Evolutionary conservation across 2,113 vertebrate species (phyloP).

Genomic region (Periophthalmus modestus): DNA sequence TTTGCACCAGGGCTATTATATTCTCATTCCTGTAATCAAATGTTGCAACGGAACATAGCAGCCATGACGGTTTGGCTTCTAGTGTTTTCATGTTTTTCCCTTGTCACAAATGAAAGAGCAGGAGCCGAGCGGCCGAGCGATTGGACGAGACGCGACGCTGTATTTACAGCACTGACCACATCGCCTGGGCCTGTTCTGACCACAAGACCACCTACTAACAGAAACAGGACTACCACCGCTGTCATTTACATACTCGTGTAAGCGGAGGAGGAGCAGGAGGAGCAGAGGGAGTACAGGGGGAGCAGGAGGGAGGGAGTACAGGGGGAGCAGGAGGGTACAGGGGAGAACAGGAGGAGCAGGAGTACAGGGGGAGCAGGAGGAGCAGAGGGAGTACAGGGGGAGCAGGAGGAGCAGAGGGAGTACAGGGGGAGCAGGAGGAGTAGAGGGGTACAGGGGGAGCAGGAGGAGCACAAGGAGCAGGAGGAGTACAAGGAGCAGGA

Average conservation of each 20-base stretch:
- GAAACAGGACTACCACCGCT: constrained; percentile 2
- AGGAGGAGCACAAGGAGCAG: no score
- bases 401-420: no score
- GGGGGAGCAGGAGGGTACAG: no score
- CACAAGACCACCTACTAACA: constrained; percentile 73
- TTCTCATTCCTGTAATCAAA: constrained; percentile 75
- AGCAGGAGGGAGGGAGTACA: no score
- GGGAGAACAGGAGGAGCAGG: no score
- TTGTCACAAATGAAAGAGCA: constrained; percentile 69
- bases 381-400: no score
- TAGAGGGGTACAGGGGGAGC: no score
- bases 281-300: no score
- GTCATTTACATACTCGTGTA: not conserved
- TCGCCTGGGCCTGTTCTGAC: constrained; percentile 60
- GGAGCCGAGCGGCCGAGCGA: constrained; percentile 56
- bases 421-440: no score
- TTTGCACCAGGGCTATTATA: constrained; percentile 74
- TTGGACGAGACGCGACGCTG: constrained; percentile 48
- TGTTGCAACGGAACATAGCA: constrained; percentile 63
- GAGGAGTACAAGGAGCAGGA: no score
- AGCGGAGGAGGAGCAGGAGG: not conserved
- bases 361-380: no score
- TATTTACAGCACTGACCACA: constrained; percentile 64
- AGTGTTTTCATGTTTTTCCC: constrained; percentile 54
- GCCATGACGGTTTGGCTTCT: constrained; percentile 44